Evolutionary conservation across 1,140 invertebrate genomes (phyloP).

Genomic region (Drosophila auraria): DNA sequence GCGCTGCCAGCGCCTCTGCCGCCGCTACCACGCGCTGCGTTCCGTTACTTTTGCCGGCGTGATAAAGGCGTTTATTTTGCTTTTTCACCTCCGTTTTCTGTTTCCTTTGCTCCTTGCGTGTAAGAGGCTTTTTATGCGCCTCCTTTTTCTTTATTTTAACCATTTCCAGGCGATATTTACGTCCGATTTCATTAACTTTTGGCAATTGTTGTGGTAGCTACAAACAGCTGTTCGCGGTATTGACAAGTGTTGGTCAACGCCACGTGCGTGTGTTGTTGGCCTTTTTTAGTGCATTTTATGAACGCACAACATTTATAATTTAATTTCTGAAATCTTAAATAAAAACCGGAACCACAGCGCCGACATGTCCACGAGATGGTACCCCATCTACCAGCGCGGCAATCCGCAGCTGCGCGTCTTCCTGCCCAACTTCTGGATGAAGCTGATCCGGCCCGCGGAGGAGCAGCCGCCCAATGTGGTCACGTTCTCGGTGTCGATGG

Average conservation of each 20-base stretch:
- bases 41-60: slow-evolving; percentile 71
- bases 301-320: slow-evolving; percentile 23
- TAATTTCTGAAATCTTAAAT: slow-evolving; percentile 34
- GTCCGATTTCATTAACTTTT: slow-evolving; percentile 9
- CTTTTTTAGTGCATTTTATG: slow-evolving; percentile 32
- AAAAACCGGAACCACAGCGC: slow-evolving; percentile 11
- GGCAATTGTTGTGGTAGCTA: slow-evolving; percentile 19
- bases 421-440: slow-evolving; percentile 98
- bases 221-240: slow-evolving; percentile 36
- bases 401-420: slow-evolving; percentile 95
- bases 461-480: slow-evolving; percentile 91
- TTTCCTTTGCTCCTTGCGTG: slow-evolving; percentile 88
- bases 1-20: slow-evolving; percentile 41
- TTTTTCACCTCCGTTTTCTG: slow-evolving; percentile 87
- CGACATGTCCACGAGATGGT: slow-evolving; percentile 87
- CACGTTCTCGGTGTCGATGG: slow-evolving; percentile 93
- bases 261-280: slow-evolving; percentile 16
- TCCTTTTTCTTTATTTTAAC: slow-evolving; percentile 62
- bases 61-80: slow-evolving; percentile 82
- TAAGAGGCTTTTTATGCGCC: slow-evolving; percentile 53
- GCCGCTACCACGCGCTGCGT: slow-evolving; percentile 64
- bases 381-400: slow-evolving; percentile 94
- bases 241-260: slow-evolving; percentile 14
- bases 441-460: slow-evolving; percentile 89
- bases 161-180: slow-evolving; percentile 42